Evolutionary conservation across 1,140 invertebrate species (phyloP).

Genomic region (Neodiprion virginianus): DNA sequence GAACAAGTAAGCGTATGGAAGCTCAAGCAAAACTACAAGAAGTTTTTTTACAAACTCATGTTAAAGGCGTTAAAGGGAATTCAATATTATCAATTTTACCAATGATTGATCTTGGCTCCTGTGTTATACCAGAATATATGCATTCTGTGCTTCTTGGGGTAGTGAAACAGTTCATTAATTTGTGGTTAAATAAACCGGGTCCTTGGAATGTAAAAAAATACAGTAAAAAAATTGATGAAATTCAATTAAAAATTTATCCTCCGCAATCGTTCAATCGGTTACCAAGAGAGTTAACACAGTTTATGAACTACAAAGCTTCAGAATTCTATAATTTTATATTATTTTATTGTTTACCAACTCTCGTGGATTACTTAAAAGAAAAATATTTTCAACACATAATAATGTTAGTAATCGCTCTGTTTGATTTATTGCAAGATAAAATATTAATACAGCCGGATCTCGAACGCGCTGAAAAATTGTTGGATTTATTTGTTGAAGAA

Average conservation of each 20-base stretch:
- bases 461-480: constrained; percentile 23
- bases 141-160: constrained; percentile 33
- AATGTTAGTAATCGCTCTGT: constrained; percentile 24
- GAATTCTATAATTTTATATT: constrained; percentile 31
- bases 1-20: constrained; percentile 23
- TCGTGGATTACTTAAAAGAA: constrained; percentile 23
- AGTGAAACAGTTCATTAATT: constrained; percentile 19
- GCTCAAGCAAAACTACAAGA: constrained; percentile 24
- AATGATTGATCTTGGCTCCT: constrained; percentile 29
- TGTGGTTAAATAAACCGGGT: constrained; percentile 23
- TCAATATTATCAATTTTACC: constrained; percentile 27
- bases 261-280: constrained; percentile 29
- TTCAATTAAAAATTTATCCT: constrained; percentile 26
- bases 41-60: constrained; percentile 15
- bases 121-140: constrained; percentile 37
- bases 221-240: constrained; percentile 20
- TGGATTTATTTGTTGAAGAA: constrained; percentile 33
- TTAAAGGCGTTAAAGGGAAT: constrained; percentile 32
- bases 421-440: constrained; percentile 22
- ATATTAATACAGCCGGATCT: constrained; percentile 25
- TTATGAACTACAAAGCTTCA: constrained; percentile 26
- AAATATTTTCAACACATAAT: constrained; percentile 32
- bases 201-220: constrained; percentile 26
- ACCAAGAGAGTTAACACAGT: constrained; percentile 21
- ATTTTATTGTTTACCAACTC: constrained; percentile 27